Evolutionary conservation across 2,797 vertebrate genomes (phyloP), one percentile per base, ranked within the genome.

Genomic region (Cetoscarus ocellatus): DNA sequence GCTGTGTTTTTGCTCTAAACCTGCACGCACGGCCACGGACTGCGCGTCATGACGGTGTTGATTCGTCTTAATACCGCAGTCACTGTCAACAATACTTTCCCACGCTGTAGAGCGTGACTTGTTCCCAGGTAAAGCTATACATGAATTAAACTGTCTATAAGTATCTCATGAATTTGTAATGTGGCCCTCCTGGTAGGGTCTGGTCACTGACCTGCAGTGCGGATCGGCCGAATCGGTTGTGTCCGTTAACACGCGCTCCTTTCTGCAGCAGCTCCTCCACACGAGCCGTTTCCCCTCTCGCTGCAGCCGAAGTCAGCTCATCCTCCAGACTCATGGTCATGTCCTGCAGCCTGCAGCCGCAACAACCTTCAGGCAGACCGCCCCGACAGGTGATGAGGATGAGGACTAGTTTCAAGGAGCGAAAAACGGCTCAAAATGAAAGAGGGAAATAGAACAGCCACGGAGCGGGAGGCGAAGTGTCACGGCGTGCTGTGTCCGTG

Each of bases 181-280:
- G 40, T 10, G 0, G 19, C 5, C 27, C 35, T 8, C 15, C 19
- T 19, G 50, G 7, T 14, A 13, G 40, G 60, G 35, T 77, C 49
- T 35, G 57, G n/a, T 3, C 68, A 80, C 91, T 61, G 87, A 95
- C 95, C 95, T 95, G 95, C 1, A 95, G 52, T 59, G 95, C 86
- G 57, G 89, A 93, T 6, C 81, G 85, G 55, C 92, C 92, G 6
- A 91, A 93, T 8, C 70, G 0, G 75, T 95, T 95, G 0, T 35
- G 5, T 0, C 84, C 86, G 87, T 95, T 94, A 18, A 91, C 88
- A 34, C 83, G 8, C 0, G 86, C 93, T 36, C 91, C 93, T 27
- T 18, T 61, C 60, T 2, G 62, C 36, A 95, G 88, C 2, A 94
- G 80, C 36, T 0, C 0, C 54, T 65, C 18, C 80, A 92, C 93